Conservation (phyloP, 2,888 invertebrate genomes). For the Hypomecis atomaria region DNA sequence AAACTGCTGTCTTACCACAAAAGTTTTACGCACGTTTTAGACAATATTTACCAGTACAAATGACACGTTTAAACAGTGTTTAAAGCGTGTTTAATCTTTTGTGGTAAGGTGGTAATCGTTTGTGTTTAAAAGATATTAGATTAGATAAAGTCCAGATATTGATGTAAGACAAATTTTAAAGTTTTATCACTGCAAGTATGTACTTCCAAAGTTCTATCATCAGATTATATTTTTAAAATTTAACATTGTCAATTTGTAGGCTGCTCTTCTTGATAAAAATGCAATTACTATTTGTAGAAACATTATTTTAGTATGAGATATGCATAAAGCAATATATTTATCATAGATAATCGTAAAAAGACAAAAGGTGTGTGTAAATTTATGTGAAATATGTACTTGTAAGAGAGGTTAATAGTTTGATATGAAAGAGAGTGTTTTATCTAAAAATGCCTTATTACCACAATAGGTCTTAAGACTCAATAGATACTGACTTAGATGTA, state of each 20-base stretch:
- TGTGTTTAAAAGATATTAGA: constrained; percentile 22
- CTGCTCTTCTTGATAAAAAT: constrained; percentile 67
- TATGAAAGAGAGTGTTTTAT: constrained; percentile 81
- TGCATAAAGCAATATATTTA: constrained; percentile 75
- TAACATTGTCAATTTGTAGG: constrained; percentile 75
- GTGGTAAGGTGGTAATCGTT: no score
- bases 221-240: constrained; percentile 44
- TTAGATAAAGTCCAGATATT: constrained; percentile 19
- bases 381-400: constrained; percentile 67
- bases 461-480: constrained; percentile 81
- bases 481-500: constrained; percentile 82
- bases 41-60: no score
- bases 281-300: constrained; percentile 72
- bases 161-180: constrained; percentile 13
- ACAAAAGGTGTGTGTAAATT: constrained; percentile 71
- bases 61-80: no score
- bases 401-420: constrained; percentile 82
- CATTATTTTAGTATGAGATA: constrained; percentile 66
- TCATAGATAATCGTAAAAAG: constrained; percentile 61
- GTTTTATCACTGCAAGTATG: constrained; percentile 24
- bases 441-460: constrained; percentile 84
- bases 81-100: no score
- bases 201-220: constrained; percentile 38
- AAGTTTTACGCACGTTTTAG: no score
- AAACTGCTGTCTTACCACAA: no score